These are phyloP conservation scores for Salvator merianae DNA, from an alignment of 2,113 vertebrate species.

Conservation along the genomic window DNA sequence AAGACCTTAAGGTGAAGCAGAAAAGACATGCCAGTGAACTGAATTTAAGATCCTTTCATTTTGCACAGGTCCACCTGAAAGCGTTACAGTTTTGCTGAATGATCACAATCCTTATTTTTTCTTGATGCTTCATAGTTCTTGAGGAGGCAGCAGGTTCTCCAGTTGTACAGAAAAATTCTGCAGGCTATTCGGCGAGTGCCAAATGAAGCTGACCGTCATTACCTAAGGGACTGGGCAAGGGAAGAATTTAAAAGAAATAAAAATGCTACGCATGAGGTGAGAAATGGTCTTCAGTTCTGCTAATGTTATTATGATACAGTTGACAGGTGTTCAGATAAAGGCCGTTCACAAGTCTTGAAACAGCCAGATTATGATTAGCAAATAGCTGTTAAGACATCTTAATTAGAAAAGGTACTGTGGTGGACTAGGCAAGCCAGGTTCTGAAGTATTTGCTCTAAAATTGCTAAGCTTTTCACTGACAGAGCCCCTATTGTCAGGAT, in stretches of 20 bases:
- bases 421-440: background rate
- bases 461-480: background rate
- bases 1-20: no score
- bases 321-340: rapidly evolving
- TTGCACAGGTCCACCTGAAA: background rate
- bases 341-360: rapidly evolving
- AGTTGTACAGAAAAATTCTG: slow-evolving; percentile 86
- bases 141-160: slow-evolving; percentile 86
- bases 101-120: background rate
- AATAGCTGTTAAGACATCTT: rapidly evolving
- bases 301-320: rapidly evolving
- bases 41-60: background rate
- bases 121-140: slow-evolving; percentile 80
- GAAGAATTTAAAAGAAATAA: slow-evolving; percentile 91
- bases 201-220: slow-evolving; percentile 78
- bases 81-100: background rate
- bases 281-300: background rate
- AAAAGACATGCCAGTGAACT: background rate
- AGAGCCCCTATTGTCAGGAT: background rate
- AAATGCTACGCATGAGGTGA: slow-evolving; percentile 84
- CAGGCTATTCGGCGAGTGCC: slow-evolving; percentile 83
- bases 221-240: slow-evolving; percentile 86
- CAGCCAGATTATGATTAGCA: no score
- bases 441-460: background rate
- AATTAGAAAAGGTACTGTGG: background rate